Conservation (phyloP, 92 coral and sea anemone species). For the Galaxea fascicularis region DNA sequence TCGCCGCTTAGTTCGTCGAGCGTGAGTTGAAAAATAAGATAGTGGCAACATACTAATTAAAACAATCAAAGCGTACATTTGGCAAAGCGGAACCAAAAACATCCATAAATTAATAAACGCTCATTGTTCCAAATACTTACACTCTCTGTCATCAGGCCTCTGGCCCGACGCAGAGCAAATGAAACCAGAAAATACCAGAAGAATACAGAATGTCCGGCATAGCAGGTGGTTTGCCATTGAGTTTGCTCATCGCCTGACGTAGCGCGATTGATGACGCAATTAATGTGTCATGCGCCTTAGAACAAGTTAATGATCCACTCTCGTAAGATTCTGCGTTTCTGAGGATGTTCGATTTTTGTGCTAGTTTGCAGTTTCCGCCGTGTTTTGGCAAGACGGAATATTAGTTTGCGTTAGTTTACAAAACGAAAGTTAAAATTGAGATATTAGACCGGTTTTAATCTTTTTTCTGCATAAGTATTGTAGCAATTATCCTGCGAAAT, state of each 20-base stretch:
- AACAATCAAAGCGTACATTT: not conserved
- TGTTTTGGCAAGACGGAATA: too few relatives aligned
- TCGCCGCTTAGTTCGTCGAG: too few relatives aligned
- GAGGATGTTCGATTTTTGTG: too few relatives aligned
- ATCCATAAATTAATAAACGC: not conserved
- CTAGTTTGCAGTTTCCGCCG: too few relatives aligned
- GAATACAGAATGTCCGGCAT: not conserved
- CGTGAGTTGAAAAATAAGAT: too few relatives aligned
- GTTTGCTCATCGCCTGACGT: not conserved
- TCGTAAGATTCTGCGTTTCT: not conserved
- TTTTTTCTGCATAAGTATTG: too few relatives aligned
- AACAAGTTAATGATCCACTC: not conserved
- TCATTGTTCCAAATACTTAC: not conserved
- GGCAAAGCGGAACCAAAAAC: not conserved
- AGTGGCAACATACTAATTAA: too few relatives aligned
- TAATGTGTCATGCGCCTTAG: not conserved
- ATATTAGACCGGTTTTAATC: too few relatives aligned
- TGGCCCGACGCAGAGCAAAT: not conserved
- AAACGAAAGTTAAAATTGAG: too few relatives aligned
- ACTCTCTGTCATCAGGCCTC: not conserved
- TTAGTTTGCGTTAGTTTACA: too few relatives aligned
- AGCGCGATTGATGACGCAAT: constrained; percentile 8
- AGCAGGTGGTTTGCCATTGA: not conserved
- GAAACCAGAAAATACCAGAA: not conserved
- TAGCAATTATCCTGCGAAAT: too few relatives aligned